Percentiles rank a stretch among this genome's conserved stretches.
Evolutionary conservation across 2,797 vertebrate species (phyloP).

Genomic region (Antennarius maculatus): DNA sequence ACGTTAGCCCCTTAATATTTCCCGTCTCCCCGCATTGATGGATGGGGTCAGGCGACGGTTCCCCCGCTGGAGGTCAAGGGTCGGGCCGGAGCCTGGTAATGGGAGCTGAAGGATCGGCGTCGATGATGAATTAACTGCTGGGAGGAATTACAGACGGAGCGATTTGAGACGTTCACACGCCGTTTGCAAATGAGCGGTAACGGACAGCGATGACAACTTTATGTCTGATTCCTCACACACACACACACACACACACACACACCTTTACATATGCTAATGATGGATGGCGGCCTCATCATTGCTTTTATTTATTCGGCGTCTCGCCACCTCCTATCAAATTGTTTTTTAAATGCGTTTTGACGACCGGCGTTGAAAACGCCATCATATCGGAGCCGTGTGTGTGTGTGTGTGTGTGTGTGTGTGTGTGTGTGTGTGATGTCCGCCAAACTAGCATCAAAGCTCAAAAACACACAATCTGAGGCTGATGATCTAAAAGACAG

Average conservation of each 20-base stretch:
- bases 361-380: slow-evolving; percentile 74
- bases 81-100: slow-evolving; percentile 74
- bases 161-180: slow-evolving; percentile 47
- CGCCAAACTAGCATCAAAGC: neutral
- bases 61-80: slow-evolving; percentile 67
- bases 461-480: too few species aligned
- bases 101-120: slow-evolving; percentile 79
- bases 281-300: slow-evolving; percentile 78
- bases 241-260: slow-evolving; percentile 26
- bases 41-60: slow-evolving; percentile 75
- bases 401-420: neutral
- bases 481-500: too few species aligned
- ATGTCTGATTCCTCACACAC: slow-evolving; percentile 23
- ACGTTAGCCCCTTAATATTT: slow-evolving; percentile 62
- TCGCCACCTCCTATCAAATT: slow-evolving; percentile 71
- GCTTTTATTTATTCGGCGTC: slow-evolving; percentile 79
- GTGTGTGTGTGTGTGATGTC: too few species aligned
- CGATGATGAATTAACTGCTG: slow-evolving; percentile 86
- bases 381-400: slow-evolving; percentile 57
- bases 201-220: slow-evolving; percentile 55
- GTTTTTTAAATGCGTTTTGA: slow-evolving; percentile 80
- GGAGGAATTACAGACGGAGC: slow-evolving; percentile 79
- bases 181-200: slow-evolving; percentile 69
- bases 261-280: slow-evolving; percentile 66
- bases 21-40: slow-evolving; percentile 61